Evolutionary conservation across 2,888 invertebrate species (phyloP), one percentile per base, ranked within the genome.

Genomic region (Eristalinus sepulchralis): DNA sequence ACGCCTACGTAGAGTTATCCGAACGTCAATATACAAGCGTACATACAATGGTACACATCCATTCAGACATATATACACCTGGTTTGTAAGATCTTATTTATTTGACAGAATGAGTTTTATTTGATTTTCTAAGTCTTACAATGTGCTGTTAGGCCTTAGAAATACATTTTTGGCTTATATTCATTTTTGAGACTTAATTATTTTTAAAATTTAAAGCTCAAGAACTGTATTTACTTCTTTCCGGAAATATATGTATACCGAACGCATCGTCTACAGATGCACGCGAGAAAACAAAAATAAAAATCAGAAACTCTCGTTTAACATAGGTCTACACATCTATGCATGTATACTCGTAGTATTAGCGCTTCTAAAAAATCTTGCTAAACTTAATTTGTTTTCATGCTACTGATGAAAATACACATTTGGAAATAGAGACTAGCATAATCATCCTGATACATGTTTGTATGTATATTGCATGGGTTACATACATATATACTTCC

Each of bases 1-100:
- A 86, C 86, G 86, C 86, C 86, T 86, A 86, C 86, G 82, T 86
- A 85, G 82, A 77, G 77, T 82, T 77, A 82, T 47, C 67, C 59
- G 77, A 2, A 78, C 67, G 64, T 68, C 70, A 68, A 78, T 82
- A 78, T 70, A 78, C 66, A 83, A 78, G 68, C 62, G 82, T 1
- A 17, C 8, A 47, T 47, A 47, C 17, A 6, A 17, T n/a, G n/a
- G n/a, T n/a, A n/a, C n/a, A n/a, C n/a, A 39, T 39, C 13, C n/a
- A 39, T 39, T n/a, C 6, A 6, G 1, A 17, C 3, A 47, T 47
- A 47, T 47, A 17, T 47, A 47, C 17, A 47, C 17, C 47, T 17
- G 47, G 47, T 47, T 47, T 47, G 47, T 47, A 47, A 47, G 8
- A 47, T 47, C 6, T 47, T 47, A 6, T 47, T 63, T 55, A 73